Conservation (phyloP, 2,888 invertebrate species). For the Eristalinus aeneus region DNA sequence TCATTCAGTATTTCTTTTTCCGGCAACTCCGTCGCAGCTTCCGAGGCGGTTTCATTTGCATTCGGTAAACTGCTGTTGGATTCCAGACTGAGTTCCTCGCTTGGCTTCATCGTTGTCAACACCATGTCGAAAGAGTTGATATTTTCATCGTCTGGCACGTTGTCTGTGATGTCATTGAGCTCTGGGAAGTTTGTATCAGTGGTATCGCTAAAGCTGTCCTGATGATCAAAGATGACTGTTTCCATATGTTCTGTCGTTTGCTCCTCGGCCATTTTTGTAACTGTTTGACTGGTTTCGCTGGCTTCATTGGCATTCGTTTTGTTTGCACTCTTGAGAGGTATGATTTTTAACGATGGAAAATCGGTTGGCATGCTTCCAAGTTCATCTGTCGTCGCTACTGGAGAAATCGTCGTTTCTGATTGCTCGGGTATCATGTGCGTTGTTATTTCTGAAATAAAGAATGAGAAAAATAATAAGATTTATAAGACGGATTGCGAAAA, state of each 20-base stretch:
- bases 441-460: background rate
- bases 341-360: background rate
- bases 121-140: background rate
- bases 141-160: background rate
- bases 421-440: background rate
- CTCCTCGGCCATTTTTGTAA: background rate
- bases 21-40: background rate
- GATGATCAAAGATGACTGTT: slow-evolving; percentile 26
- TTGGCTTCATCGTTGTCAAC: background rate
- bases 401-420: background rate
- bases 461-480: background rate
- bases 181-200: background rate
- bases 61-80: background rate
- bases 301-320: background rate
- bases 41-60: background rate
- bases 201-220: background rate
- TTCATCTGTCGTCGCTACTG: background rate
- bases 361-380: background rate
- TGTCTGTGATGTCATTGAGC: background rate
- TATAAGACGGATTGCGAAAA: background rate
- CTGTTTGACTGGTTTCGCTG: background rate
- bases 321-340: background rate
- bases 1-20: background rate
- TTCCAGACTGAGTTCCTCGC: background rate
- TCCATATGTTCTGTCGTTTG: background rate